Conservation (phyloP, 2,888 invertebrate genomes). For the Muschampia plurimacula region DNA sequence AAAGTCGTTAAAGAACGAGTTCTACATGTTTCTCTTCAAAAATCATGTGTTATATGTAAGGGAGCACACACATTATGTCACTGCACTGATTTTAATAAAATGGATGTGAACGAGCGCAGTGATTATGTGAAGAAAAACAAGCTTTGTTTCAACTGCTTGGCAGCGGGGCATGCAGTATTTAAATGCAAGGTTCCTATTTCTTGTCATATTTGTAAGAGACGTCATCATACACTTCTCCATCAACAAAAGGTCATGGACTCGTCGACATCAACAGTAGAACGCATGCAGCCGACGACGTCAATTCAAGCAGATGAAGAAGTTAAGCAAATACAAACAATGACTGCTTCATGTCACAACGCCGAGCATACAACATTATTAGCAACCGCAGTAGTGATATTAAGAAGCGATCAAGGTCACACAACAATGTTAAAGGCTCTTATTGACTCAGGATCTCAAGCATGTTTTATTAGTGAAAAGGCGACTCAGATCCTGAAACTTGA, state of each 20-base stretch:
- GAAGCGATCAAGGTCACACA: not conserved
- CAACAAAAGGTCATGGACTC: not conserved
- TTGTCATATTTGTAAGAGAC: not conserved
- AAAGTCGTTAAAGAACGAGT: not conserved
- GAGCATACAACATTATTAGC: not conserved
- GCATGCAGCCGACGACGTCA: not conserved
- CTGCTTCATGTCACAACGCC: not conserved
- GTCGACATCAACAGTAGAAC: not conserved
- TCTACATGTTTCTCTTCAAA: not conserved
- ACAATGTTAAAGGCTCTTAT: not conserved
- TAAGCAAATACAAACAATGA: not conserved
- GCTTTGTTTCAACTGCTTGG: not conserved
- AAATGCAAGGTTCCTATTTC: not conserved
- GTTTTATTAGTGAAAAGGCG: not conserved
- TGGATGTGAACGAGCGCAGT: not conserved
- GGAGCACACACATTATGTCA: not conserved
- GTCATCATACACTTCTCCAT: slow-evolving; percentile 5
- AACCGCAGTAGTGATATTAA: not conserved
- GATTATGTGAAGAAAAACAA: slow-evolving; percentile 1
- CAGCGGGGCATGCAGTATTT: not conserved
- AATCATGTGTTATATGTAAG: not conserved
- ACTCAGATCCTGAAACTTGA: not conserved
- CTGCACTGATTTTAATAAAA: not conserved
- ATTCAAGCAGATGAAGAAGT: slow-evolving; percentile 4
- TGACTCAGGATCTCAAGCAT: not conserved